Conservation (phyloP, 2,113 vertebrate species). For the Butorides virescens region DNA sequence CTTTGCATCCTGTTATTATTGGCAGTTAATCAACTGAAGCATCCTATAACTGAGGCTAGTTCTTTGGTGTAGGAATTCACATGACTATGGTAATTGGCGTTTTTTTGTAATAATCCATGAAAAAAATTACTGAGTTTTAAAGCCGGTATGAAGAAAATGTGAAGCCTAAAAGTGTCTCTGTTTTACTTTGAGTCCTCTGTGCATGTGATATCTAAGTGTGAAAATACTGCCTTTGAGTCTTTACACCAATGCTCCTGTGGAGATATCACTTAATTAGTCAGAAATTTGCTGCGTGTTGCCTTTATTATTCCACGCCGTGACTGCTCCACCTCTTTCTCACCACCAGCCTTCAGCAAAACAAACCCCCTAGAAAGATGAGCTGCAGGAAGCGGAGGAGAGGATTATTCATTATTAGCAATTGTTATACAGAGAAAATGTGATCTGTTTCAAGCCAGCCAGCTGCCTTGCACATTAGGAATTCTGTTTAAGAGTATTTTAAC, state of each 20-base stretch:
- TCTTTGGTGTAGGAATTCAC: background rate
- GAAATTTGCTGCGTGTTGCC: constrained; percentile 51
- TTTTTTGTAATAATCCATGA: background rate
- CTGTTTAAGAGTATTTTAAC: background rate
- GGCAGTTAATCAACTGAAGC: background rate
- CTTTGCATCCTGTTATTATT: background rate
- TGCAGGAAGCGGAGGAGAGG: constrained; percentile 1
- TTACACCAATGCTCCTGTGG: background rate
- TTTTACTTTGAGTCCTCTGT: background rate
- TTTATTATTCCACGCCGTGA: constrained; percentile 23
- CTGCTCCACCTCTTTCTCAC: constrained; percentile 49
- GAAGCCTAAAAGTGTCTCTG: background rate
- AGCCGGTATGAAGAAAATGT: background rate
- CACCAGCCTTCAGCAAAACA: constrained; percentile 43
- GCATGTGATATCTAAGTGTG: background rate
- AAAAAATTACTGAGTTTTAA: background rate
- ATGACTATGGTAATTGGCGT: background rate
- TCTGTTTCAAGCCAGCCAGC: background rate
- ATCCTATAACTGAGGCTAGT: background rate
- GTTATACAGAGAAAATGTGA: background rate
- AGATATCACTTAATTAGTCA: constrained; percentile 56
- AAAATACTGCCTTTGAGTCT: background rate
- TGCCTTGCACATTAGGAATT: background rate
- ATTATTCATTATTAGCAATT: constrained; percentile 51
- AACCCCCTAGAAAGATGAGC: constrained; percentile 40